These are phyloP conservation scores for Phengaris alcon DNA, from an alignment of 2,888 invertebrate genomes.

Conservation along the genomic window DNA sequence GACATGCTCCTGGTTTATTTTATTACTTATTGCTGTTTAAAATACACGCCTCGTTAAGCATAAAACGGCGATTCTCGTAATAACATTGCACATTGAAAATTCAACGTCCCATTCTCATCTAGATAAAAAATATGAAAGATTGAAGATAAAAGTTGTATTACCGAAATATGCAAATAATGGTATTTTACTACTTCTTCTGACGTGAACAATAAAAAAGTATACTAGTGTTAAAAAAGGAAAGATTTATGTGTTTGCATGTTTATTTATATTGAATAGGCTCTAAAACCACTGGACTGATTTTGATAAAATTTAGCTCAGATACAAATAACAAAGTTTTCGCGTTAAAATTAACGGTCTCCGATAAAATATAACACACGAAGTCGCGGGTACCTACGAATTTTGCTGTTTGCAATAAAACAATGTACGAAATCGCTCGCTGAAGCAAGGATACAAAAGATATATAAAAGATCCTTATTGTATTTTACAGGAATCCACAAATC, in stretches of 20 bases:
- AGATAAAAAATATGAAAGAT: constrained; percentile 12
- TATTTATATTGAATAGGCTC: too few species aligned
- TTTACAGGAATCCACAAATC: not conserved
- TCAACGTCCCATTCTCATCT: not conserved
- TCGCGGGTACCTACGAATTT: too few species aligned
- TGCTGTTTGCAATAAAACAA: too few species aligned
- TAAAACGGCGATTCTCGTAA: constrained; percentile 3
- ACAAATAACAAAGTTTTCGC: too few species aligned
- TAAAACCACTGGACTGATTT: too few species aligned
- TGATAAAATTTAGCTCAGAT: too few species aligned
- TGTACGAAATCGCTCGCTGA: too few species aligned
- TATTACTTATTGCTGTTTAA: not conserved
- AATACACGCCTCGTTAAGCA: not conserved
- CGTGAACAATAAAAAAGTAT: not conserved
- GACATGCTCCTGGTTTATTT: too few species aligned
- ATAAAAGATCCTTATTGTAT: not conserved
- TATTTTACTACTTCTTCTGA: not conserved
- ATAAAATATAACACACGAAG: too few species aligned
- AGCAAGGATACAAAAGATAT: not conserved
- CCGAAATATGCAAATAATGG: not conserved
- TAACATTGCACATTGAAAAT: not conserved
- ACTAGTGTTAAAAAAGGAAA: too few species aligned
- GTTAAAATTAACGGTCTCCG: too few species aligned
- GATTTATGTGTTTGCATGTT: too few species aligned
- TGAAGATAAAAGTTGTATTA: not conserved